These are phyloP conservation scores for Aphelenchoides bicaudatus DNA, from an alignment of 2,888 invertebrate species.

Conservation along the genomic window DNA sequence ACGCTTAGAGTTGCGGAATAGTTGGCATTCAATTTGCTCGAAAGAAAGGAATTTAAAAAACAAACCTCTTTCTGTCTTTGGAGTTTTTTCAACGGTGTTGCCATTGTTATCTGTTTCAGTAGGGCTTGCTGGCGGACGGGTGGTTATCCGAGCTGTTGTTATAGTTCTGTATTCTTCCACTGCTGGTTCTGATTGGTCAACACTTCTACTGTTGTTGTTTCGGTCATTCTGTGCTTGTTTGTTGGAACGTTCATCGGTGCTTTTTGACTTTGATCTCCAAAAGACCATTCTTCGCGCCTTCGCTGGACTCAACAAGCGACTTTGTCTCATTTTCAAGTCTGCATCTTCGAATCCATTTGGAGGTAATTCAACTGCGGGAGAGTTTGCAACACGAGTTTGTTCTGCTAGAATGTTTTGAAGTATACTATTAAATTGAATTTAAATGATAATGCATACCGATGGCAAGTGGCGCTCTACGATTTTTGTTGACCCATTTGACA, in stretches of 20 bases:
- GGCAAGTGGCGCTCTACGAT: conserved; percentile 45
- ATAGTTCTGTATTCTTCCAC: neutral
- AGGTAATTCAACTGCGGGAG: conserved; percentile 50
- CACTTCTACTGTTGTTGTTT: neutral
- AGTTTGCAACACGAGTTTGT: conserved; percentile 48
- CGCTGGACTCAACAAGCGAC: conserved; percentile 35
- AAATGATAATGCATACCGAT: too few species aligned
- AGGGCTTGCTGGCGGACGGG: neutral
- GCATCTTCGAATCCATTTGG: conserved; percentile 40
- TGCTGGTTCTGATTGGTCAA: neutral
- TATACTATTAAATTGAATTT: too few species aligned
- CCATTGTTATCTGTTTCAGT: conserved; percentile 33
- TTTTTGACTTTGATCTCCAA: conserved; percentile 10
- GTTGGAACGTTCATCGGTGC: conserved; percentile 6
- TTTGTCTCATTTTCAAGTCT: conserved; percentile 7
- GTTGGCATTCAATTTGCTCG: conserved; percentile 1
- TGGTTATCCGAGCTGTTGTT: conserved; percentile 18
- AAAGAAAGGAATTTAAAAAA: neutral
- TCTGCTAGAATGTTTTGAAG: too few species aligned
- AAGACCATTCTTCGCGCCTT: conserved; percentile 22
- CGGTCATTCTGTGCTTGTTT: neutral
- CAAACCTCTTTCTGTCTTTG: conserved; percentile 5
- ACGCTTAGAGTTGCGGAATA: too few species aligned
- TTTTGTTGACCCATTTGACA: conserved; percentile 29
- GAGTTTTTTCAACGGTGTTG: conserved; percentile 16